A percentile compares a stretch with the other conserved stretches of the same genome.
Evolutionary conservation across 1,140 invertebrate species (phyloP).

Genomic region (Zaprionus lachaisei): DNA sequence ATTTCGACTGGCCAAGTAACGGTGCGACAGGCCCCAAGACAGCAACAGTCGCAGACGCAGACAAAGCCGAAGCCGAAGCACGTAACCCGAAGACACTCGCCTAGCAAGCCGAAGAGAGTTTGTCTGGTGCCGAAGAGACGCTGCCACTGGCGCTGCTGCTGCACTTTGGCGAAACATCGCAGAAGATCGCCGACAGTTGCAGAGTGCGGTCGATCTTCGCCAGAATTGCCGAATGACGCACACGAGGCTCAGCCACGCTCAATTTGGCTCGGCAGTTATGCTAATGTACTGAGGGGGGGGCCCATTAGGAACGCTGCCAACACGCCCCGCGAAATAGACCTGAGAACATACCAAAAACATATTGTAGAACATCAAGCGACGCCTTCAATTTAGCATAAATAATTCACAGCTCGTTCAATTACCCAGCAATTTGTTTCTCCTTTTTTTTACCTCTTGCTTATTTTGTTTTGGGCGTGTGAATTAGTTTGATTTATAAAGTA

Average conservation of each 20-base stretch:
- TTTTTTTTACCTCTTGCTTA: slow-evolving; percentile 16
- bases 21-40: slow-evolving; percentile 73
- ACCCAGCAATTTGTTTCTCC: slow-evolving; percentile 40
- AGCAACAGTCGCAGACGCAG: slow-evolving; percentile 40
- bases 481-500: slow-evolving; percentile 63
- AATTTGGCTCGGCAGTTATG: slow-evolving; percentile 23
- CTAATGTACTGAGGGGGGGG: slow-evolving; percentile 22
- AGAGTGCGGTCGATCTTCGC: slow-evolving; percentile 17
- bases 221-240: slow-evolving; percentile 37
- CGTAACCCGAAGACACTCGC: neutral
- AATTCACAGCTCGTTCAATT: slow-evolving; percentile 58
- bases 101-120: slow-evolving; percentile 15
- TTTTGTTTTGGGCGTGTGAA: slow-evolving; percentile 73
- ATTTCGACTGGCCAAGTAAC: slow-evolving; percentile 79
- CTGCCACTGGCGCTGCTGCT: neutral
- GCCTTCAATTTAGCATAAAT: slow-evolving; percentile 51
- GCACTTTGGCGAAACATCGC: neutral
- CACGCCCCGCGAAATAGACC: slow-evolving; percentile 32
- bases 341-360: slow-evolving; percentile 9
- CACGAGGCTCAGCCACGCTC: neutral
- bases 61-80: neutral
- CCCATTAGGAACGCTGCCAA: slow-evolving; percentile 34
- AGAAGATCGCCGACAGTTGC: slow-evolving; percentile 32
- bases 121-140: neutral
- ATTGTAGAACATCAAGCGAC: slow-evolving; percentile 5